A percentile compares a stretch with the other conserved stretches of the same genome.
Evolutionary conservation across 2,797 vertebrate species (phyloP).

Genomic region (Simalia tracyae): DNA sequence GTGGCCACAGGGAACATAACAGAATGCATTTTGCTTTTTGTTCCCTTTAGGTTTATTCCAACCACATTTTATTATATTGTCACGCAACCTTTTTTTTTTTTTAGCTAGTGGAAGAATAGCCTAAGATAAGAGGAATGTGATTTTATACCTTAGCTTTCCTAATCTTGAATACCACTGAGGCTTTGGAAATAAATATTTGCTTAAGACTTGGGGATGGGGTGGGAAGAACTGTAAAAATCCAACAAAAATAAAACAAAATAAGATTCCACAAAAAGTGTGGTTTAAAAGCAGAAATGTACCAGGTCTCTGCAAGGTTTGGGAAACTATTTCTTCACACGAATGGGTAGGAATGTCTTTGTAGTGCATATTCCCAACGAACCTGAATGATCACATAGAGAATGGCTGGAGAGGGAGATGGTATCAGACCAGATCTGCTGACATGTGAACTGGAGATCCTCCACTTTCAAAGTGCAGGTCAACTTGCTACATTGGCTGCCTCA

Average conservation of each 20-base stretch:
- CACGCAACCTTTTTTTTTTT: constrained; percentile 29
- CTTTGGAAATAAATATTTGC: constrained; percentile 36
- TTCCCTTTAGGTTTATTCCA: constrained; percentile 37
- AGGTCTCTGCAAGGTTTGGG: background rate
- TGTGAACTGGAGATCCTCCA: background rate
- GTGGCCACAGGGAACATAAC: constrained; percentile 15
- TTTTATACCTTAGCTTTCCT: constrained; percentile 35
- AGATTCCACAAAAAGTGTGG: background rate
- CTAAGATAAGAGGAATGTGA: constrained; percentile 1
- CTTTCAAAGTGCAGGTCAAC: background rate
- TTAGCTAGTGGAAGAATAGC: background rate
- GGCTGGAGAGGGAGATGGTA: background rate
- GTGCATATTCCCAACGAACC: background rate
- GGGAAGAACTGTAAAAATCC: background rate
- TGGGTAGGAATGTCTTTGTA: background rate
- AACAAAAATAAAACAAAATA: background rate
- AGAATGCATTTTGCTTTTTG: constrained; percentile 48
- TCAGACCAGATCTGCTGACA: background rate
- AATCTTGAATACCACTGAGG: constrained; percentile 36
- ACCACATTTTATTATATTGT: constrained; percentile 47
- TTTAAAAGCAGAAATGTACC: background rate
- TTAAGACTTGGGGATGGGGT: background rate
- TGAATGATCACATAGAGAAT: background rate
- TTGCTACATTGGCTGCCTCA: background rate
- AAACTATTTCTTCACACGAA: background rate